Base-by-base conservation (phyloP, 1,140 invertebrate species). In the Zaprionus taronus region DNA sequence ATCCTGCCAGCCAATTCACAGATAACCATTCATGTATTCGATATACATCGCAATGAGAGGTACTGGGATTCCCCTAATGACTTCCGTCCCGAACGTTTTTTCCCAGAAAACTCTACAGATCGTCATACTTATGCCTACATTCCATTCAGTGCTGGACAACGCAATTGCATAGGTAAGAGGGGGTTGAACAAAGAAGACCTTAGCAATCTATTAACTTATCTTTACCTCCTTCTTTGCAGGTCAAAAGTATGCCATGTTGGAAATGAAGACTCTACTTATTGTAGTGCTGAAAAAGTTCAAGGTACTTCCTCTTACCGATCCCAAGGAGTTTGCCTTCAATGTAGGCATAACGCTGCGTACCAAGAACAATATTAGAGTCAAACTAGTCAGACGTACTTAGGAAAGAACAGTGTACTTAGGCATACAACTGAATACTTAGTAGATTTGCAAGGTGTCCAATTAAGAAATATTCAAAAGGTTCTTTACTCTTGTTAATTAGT, bases 61-160 rank as follows among this genome's bases (percentile, higher is more conserved):
- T 62, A 94, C 64, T 98, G 95, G 92, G 94, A 96, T 20, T 94
- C 97, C 72, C 97, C 97, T 0, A 91, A 96, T 4, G 93, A 92
- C 24, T 98, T 97, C 81, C 94, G 95, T 79, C 97, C 97, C 0
- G 96, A 97, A 34, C 93, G 97, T 82, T 98, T 97, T 93, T 78
- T 67, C 76, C 61, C 94, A 95, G 92, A 98, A 96, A 93, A 91
- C 94, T 38, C 80, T 17, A 17, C 81, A 81, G 80, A 92, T 76
- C 70, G 93, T 62, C 91, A 92, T 64, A 93, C 90, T 0, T 94
- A 93, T 70, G 81, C 94, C 7, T 95, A 93, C 80, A 90, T 96
- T 24, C 95, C 96, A 26, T 96, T 96, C 79, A 92, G 91, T 73
- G 92, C 89, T 14, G 91, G 91, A 1, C 89, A 87, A 28, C 67